phyloP scores from a whole-genome alignment of 2,113 vertebrate genomes.

The Hystrix cristata region DNA sequence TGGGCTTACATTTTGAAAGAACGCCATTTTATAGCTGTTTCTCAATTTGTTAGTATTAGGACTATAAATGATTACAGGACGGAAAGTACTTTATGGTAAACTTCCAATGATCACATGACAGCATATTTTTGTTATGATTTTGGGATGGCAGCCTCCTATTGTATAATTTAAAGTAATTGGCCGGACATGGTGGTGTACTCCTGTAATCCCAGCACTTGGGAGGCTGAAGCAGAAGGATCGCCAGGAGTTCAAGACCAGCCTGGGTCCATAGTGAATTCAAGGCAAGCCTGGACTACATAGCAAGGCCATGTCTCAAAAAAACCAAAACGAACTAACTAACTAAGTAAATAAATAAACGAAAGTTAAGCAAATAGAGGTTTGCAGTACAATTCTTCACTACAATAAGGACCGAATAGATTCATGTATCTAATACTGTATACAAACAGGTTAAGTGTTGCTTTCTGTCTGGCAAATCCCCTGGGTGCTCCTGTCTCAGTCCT shows the following conservation, averaged over 20 bases:
- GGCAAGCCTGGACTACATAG: neutral
- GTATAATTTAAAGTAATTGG: slow-evolving; percentile 11
- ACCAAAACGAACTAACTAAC: too few species aligned
- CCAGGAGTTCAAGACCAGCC: neutral
- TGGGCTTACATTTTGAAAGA: slow-evolving; percentile 25
- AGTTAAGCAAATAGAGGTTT: neutral
- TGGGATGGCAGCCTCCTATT: neutral
- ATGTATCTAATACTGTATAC: neutral
- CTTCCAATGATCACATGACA: neutral
- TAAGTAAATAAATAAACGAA: neutral
- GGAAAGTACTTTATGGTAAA: slow-evolving; percentile 52
- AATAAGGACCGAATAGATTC: slow-evolving; percentile 13
- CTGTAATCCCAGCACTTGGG: neutral
- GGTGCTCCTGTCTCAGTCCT: neutral
- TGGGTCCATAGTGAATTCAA: neutral
- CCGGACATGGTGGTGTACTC: fast-evolving
- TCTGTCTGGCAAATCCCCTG: neutral
- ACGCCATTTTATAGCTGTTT: neutral
- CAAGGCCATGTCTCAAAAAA: neutral
- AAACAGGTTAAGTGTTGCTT: neutral
- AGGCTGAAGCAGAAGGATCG: too few species aligned
- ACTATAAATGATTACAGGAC: neutral
- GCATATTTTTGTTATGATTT: slow-evolving; percentile 23
- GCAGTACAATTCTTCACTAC: neutral
- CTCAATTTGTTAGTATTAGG: slow-evolving; percentile 29